Evolutionary conservation across 2,113 vertebrate species (phyloP).

Genomic region (Notarius quadriscutis): DNA sequence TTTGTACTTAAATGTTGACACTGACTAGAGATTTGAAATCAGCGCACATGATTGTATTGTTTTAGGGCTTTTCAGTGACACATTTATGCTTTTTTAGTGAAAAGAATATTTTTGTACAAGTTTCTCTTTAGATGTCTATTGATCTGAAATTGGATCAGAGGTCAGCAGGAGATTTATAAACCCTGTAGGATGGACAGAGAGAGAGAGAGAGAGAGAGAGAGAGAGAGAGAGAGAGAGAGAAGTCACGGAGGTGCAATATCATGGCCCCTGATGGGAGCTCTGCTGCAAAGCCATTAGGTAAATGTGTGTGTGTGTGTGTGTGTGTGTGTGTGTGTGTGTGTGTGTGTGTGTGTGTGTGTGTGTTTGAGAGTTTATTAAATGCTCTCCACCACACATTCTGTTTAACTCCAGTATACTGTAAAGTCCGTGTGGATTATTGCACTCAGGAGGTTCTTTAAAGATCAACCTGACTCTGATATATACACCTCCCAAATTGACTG

Average conservation of each 20-base stretch:
- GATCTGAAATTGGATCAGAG: not conserved
- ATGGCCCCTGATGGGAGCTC: conserved; percentile 35
- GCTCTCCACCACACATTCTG: conserved; percentile 12
- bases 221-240: conserved; percentile 8
- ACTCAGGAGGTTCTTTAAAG: conserved; percentile 24
- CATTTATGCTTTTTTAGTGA: not conserved
- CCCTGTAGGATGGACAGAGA: not conserved
- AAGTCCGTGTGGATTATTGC: conserved; percentile 12
- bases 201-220: conserved; percentile 12
- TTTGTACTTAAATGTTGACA: not conserved
- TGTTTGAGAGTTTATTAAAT: conserved; percentile 45
- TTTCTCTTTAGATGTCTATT: not conserved
- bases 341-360: conserved; percentile 4
- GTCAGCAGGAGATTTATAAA: not conserved
- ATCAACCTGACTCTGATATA: conserved; percentile 19
- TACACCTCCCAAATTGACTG: not conserved
- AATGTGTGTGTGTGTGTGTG: not conserved
- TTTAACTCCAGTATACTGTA: conserved; percentile 26
- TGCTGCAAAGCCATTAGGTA: conserved; percentile 34
- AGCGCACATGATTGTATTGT: not conserved
- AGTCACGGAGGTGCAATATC: conserved; percentile 48
- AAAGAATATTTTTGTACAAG: too few species aligned
- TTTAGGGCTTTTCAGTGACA: not conserved
- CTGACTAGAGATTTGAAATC: not conserved
- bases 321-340: not conserved